Evolutionary conservation across 2,888 invertebrate species (phyloP).

Genomic region (Pediacus dermestoides): DNA sequence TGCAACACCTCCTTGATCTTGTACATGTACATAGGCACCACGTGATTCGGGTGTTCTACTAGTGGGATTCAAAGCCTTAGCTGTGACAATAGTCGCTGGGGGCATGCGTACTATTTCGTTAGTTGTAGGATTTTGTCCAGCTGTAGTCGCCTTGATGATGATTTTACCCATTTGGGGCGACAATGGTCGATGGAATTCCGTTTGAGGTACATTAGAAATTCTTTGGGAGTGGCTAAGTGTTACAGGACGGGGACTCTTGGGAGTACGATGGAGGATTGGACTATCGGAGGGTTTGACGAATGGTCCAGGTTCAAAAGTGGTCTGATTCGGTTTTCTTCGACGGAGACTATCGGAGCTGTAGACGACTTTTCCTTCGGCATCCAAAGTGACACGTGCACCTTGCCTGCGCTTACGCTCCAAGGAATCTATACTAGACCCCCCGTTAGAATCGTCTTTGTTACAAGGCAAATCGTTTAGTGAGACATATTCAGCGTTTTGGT

Average conservation of each 20-base stretch:
- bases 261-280: slow-evolving; percentile 50
- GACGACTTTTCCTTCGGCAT: slow-evolving; percentile 83
- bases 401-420: slow-evolving; percentile 57
- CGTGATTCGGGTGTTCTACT: slow-evolving; percentile 32
- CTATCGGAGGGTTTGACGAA: slow-evolving; percentile 67
- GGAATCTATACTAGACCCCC: slow-evolving; percentile 45
- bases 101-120: slow-evolving; percentile 60
- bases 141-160: slow-evolving; percentile 48
- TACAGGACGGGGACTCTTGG: slow-evolving; percentile 50
- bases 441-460: slow-evolving; percentile 29
- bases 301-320: slow-evolving; percentile 84
- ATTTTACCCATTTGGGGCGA: slow-evolving; percentile 65
- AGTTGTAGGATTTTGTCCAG: slow-evolving; percentile 45
- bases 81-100: slow-evolving; percentile 61
- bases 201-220: slow-evolving; percentile 27
- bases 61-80: slow-evolving; percentile 49
- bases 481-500: slow-evolving; percentile 71
- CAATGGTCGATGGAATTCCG: slow-evolving; percentile 49
- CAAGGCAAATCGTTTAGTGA: slow-evolving; percentile 74
- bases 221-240: slow-evolving; percentile 24
- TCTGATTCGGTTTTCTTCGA: slow-evolving; percentile 74
- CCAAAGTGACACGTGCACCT: slow-evolving; percentile 76
- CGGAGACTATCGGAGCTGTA: slow-evolving; percentile 83
- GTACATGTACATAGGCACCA: slow-evolving; percentile 71
- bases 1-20: too few relatives aligned